phyloP scores from a whole-genome alignment of 1,140 invertebrate genomes.

The Mesaphorura yosii region DNA sequence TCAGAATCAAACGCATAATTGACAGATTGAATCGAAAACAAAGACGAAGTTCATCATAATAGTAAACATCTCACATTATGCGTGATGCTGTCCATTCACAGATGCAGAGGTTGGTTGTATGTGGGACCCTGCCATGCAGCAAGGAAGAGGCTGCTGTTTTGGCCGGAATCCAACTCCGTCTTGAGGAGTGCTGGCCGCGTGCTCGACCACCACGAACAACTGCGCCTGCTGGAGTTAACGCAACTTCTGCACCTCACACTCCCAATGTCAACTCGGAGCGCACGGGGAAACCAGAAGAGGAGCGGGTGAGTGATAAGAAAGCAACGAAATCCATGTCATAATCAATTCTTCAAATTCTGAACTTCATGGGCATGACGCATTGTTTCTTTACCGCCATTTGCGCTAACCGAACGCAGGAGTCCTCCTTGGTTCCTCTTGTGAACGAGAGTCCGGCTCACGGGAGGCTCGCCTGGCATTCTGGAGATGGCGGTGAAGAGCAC shows the following conservation, averaged over 20 bases:
- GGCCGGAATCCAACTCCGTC: slow-evolving; percentile 54
- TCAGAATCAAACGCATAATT: too few species aligned
- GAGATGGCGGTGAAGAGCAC: slow-evolving; percentile 34
- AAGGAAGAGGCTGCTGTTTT: slow-evolving; percentile 56
- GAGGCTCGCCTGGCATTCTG: slow-evolving; percentile 35
- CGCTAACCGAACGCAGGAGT: too few species aligned
- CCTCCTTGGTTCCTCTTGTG: slow-evolving; percentile 35
- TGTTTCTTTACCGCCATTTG: too few species aligned
- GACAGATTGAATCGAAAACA: too few species aligned
- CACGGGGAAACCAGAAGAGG: slow-evolving; percentile 14
- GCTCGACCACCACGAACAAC: slow-evolving; percentile 21
- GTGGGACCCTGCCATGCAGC: slow-evolving; percentile 51
- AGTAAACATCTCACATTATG: too few species aligned
- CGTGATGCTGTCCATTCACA: slow-evolving; percentile 34
- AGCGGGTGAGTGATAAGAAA: slow-evolving; percentile 12
- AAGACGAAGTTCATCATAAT: too few species aligned
- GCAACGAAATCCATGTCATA: slow-evolving; percentile 12
- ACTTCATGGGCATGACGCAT: not conserved
- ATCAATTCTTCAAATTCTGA: slow-evolving; percentile 1
- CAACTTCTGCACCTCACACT: slow-evolving; percentile 22
- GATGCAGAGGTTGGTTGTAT: slow-evolving; percentile 52
- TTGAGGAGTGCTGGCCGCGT: slow-evolving; percentile 52
- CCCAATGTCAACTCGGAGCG: slow-evolving; percentile 20
- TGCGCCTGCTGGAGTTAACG: not conserved
- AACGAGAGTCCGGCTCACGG: slow-evolving; percentile 35